A percentile compares a stretch with the other conserved stretches of the same genome.
phyloP scores from a whole-genome alignment of 2,797 vertebrate species.

The Gallirallus australis region DNA sequence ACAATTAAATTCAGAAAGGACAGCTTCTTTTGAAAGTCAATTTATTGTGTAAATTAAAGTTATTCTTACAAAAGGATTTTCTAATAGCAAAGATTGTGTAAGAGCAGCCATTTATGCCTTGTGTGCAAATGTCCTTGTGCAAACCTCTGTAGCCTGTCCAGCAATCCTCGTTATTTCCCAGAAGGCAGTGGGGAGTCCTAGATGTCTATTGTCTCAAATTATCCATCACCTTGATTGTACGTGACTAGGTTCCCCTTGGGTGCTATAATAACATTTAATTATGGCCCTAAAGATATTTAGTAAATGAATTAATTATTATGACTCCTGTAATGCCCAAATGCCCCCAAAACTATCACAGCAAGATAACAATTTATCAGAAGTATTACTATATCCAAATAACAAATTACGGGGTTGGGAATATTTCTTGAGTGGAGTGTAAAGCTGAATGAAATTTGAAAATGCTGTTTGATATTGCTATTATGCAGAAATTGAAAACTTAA shows the following conservation, averaged over 20 bases:
- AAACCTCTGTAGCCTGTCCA: neutral
- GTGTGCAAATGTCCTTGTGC: neutral
- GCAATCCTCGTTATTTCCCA: neutral
- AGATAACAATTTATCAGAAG: neutral
- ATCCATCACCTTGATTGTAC: neutral
- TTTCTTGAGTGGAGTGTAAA: neutral
- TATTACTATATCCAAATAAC: neutral
- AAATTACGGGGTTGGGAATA: neutral
- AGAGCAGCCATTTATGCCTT: neutral
- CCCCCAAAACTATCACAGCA: neutral
- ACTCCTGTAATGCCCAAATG: neutral
- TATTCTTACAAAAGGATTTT: neutral
- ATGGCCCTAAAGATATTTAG: neutral
- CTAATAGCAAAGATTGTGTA: neutral
- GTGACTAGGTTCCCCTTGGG: neutral
- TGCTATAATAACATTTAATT: neutral
- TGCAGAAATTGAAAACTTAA: neutral
- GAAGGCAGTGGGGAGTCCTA: neutral
- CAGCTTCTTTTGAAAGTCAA: neutral
- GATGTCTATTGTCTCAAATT: neutral
- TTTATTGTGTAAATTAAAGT: neutral
- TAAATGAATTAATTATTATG: neutral
- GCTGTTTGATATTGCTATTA: neutral
- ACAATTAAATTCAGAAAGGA: neutral
- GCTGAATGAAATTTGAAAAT: neutral